These are phyloP conservation scores for Seira sanloemensis DNA, from an alignment of 2,888 invertebrate species.

Conservation along the genomic window DNA sequence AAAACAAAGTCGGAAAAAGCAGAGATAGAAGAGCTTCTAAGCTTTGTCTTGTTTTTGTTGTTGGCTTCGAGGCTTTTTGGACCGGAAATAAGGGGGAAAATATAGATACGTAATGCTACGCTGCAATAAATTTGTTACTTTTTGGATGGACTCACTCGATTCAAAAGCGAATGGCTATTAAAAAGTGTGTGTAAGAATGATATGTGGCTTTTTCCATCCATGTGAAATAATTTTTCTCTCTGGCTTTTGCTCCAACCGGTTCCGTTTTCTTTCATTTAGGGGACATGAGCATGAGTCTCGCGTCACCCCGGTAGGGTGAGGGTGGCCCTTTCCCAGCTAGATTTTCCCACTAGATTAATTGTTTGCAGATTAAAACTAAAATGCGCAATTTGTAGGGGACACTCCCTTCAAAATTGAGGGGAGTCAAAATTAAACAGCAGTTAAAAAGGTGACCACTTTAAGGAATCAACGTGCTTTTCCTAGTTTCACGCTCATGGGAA, in stretches of 20 bases:
- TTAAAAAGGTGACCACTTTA: not conserved
- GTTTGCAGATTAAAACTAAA: not conserved
- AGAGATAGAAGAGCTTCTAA: not conserved
- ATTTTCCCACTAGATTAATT: slow-evolving; percentile 14
- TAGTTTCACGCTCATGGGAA: not conserved
- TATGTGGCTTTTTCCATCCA: not conserved
- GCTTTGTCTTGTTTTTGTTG: slow-evolving; percentile 17
- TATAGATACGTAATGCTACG: slow-evolving; percentile 20
- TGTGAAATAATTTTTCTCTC: too few species aligned
- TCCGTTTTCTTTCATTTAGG: slow-evolving; percentile 1
- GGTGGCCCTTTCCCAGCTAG: not conserved
- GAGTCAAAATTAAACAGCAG: not conserved
- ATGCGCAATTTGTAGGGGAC: not conserved
- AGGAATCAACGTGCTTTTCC: not conserved
- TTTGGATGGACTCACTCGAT: not conserved
- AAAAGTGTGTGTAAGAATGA: not conserved
- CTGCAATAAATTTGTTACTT: slow-evolving; percentile 12
- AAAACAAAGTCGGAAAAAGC: slow-evolving; percentile 47
- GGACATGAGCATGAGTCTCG: slow-evolving; percentile 1
- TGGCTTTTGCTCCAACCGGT: slow-evolving; percentile 7
- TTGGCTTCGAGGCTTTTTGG: slow-evolving; percentile 39
- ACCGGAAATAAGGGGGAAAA: slow-evolving; percentile 51
- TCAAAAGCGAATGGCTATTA: too few species aligned
- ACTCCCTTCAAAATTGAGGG: slow-evolving; percentile 3
- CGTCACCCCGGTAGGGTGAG: not conserved